Percentiles rank a stretch among this genome's conserved stretches.
Conservation (phyloP, 1,140 invertebrate species). For the Trichoplusia ni region DNA sequence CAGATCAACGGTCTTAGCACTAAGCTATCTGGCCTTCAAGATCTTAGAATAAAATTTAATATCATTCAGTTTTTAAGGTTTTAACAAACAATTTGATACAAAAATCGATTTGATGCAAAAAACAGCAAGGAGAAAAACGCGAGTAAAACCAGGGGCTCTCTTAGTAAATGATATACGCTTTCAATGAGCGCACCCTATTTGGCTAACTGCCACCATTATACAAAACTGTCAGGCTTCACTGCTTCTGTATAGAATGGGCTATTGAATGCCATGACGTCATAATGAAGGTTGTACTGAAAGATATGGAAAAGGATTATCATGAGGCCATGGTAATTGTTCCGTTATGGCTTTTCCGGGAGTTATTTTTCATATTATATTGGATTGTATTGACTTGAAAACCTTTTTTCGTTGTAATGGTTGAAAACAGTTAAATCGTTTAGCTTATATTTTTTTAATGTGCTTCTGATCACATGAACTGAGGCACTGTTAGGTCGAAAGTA, state of each 20-base stretch:
- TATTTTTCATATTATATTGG: no score
- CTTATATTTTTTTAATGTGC: no score
- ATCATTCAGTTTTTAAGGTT: no score
- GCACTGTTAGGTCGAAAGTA: no score
- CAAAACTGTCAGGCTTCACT: slow-evolving; percentile 26
- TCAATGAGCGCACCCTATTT: slow-evolving; percentile 26
- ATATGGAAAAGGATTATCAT: slow-evolving; percentile 5
- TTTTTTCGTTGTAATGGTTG: no score
- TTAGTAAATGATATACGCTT: not conserved
- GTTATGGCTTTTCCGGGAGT: not conserved
- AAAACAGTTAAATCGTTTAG: no score
- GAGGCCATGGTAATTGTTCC: no score
- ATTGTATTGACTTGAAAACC: not conserved
- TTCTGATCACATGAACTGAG: no score
- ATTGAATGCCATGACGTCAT: slow-evolving; percentile 28
- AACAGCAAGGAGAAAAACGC: not conserved
- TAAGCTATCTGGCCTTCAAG: no score
- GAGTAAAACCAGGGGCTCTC: no score
- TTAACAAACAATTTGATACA: not conserved
- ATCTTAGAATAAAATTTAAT: no score
- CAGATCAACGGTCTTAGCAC: no score
- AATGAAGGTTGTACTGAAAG: slow-evolving; percentile 10
- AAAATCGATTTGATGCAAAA: not conserved
- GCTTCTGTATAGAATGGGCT: slow-evolving; percentile 16
- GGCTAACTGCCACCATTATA: slow-evolving; percentile 32